A percentile compares a stretch with the other conserved stretches of the same genome.
Evolutionary conservation across 2,113 vertebrate genomes (phyloP).

Genomic region (Lontra canadensis): DNA sequence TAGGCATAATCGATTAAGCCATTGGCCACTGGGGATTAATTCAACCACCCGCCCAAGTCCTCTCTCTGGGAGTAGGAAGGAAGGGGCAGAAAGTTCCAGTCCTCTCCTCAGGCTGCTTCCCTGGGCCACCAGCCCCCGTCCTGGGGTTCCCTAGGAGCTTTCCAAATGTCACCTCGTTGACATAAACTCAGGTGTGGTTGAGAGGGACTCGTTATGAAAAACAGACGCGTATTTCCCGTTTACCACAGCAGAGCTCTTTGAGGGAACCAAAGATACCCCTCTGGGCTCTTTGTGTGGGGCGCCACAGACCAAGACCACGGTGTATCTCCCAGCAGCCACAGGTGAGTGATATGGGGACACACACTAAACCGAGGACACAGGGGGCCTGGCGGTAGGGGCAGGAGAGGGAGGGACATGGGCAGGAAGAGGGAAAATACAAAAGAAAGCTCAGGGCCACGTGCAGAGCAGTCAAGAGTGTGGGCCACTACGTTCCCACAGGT

Average conservation of each 20-base stretch:
- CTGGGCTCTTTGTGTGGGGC: neutral
- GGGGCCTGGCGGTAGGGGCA: rapidly evolving
- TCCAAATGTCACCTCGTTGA: neutral
- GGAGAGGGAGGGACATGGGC: neutral
- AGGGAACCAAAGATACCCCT: too few relatives aligned
- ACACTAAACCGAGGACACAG: too few relatives aligned
- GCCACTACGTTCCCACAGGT: too few relatives aligned
- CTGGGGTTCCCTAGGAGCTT: neutral
- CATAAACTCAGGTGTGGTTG: neutral
- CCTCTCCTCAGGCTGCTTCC: neutral
- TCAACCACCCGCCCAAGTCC: neutral
- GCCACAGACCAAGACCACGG: neutral
- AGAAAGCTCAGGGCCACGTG: neutral
- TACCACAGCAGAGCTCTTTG: neutral
- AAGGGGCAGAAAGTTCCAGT: neutral
- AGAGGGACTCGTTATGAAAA: neutral
- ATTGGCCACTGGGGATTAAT: neutral
- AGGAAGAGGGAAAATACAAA: neutral
- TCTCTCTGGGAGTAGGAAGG: neutral
- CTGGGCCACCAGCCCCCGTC: neutral
- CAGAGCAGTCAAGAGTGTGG: neutral
- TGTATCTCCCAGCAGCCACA: neutral
- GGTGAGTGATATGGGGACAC: too few relatives aligned
- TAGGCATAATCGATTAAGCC: neutral
- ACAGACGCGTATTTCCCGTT: neutral